Base-by-base conservation (phyloP, 2,888 invertebrate species). In the Acheta domesticus region DNA sequence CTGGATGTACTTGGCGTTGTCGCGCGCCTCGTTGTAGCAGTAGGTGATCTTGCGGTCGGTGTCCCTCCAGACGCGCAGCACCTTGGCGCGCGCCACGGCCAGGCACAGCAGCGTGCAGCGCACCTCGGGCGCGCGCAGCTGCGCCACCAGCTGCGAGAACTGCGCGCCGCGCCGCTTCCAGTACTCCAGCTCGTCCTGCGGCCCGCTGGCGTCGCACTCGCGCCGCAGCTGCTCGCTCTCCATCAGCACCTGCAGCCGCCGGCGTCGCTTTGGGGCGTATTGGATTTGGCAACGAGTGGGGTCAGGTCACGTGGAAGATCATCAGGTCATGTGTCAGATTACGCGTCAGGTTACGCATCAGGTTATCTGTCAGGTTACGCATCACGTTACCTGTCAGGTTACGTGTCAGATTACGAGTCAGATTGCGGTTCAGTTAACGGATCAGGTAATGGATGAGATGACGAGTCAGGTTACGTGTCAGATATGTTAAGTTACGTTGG, bases 101-200 rank as follows among this genome's bases (percentile, higher is more conserved):
- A 96, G 88, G 82, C 94, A 93, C 16, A 93, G 89, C 73, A 96
- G 87, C 0, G 95, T 94, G 23, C 48, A 12, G 81, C 84, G 81
- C 83, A 89, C 88, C 86, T 89, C 87, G 85, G 84, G 84, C 36
- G 91, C 91, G 87, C 93, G 92, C 81, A 96, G 88, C 85, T 94
- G 93, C 8, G 92, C 91, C 16, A 94, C 91, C 1, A 96, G 91
- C 85, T 96, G 95, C 11, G 95, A 96, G 86, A 98, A 97, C 86
- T 96, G 96, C 0, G 97, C 96, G 74, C 96, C 96, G 50, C 98
- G 89, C 84, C 95, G 94, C 87, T 98, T 98, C 98, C 98, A 98
- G 87, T 98, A 98, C 84, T 96, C 96, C 74, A 98, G 88, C 86
- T 98, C 98, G 85, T 98, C 97, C 85, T 97, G 95, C 0, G 98